phyloP scores from a whole-genome alignment of 2,113 vertebrate genomes.

The Monopterus albus region DNA sequence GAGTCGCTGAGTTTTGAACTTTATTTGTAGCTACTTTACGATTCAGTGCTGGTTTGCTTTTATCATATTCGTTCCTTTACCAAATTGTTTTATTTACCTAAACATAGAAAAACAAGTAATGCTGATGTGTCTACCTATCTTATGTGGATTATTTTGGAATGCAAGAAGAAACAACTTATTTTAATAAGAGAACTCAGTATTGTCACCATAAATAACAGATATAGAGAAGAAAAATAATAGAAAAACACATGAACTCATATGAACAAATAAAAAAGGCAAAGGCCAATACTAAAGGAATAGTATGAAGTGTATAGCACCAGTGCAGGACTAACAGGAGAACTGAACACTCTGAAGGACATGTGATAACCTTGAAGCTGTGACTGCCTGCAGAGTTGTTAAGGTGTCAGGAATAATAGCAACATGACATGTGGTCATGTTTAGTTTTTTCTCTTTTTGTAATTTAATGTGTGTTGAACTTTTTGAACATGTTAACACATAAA shows the following conservation, averaged over 20 bases:
- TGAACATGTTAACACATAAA: no score
- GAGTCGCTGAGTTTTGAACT: background rate
- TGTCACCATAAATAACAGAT: background rate
- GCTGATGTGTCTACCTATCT: background rate
- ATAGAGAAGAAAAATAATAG: background rate
- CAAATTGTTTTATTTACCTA: background rate
- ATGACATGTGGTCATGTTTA: conserved; percentile 55
- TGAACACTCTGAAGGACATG: conserved; percentile 13
- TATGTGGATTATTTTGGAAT: no score
- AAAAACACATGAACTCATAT: no score
- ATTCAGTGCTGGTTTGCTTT: background rate
- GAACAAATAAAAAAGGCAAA: background rate
- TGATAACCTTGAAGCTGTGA: conserved; percentile 37
- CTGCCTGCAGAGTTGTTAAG: conserved; percentile 25
- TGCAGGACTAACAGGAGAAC: background rate
- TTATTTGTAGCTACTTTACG: no score
- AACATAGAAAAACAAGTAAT: background rate
- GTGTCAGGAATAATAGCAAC: conserved; percentile 70
- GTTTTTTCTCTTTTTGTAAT: no score
- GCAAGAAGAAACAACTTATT: no score
- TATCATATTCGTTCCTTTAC: background rate
- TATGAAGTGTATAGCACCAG: background rate
- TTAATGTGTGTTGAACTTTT: no score
- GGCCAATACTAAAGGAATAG: background rate
- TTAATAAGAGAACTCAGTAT: no score